Evolutionary conservation across 2,113 vertebrate species (phyloP).

Genomic region (Spheniscus mendiculus): DNA sequence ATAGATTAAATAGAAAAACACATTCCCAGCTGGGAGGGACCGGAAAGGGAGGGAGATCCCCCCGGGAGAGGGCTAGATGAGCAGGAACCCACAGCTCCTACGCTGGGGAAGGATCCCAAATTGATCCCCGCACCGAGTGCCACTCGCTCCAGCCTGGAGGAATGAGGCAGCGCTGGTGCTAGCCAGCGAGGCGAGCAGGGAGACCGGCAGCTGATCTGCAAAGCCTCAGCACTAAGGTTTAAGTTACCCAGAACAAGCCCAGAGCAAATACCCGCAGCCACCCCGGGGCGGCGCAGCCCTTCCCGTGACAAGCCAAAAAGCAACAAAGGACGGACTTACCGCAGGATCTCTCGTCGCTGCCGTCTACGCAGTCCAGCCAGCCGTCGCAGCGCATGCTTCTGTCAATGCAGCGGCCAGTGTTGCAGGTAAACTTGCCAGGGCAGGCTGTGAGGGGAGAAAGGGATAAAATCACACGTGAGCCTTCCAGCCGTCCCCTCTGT

Average conservation of each 20-base stretch:
- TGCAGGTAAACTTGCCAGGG: conserved; percentile 83
- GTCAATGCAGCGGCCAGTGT: conserved; percentile 79
- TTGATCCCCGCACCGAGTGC: accelerated
- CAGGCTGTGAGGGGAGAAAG: conserved; percentile 77
- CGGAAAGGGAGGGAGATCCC: neutral
- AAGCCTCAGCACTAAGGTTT: neutral
- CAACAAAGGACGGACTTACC: conserved; percentile 70
- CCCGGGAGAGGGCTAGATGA: neutral
- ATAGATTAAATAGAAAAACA: neutral
- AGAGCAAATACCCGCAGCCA: neutral
- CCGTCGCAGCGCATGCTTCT: conserved; percentile 83
- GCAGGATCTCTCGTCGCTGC: conserved; percentile 85
- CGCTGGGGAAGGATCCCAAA: neutral
- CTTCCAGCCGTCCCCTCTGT: accelerated
- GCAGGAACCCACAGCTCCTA: neutral
- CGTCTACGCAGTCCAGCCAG: conserved; percentile 90
- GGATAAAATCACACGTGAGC: accelerated
- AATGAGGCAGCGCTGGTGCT: neutral
- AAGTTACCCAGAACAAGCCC: neutral
- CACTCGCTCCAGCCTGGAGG: neutral
- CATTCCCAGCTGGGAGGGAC: neutral
- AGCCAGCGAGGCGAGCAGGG: neutral
- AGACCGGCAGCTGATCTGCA: neutral
- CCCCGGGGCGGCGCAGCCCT: accelerated
- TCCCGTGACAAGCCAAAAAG: too few relatives aligned